These are phyloP conservation scores for Anadara kagoshimensis DNA, from an alignment of 1,140 invertebrate genomes.

Conservation along the genomic window DNA sequence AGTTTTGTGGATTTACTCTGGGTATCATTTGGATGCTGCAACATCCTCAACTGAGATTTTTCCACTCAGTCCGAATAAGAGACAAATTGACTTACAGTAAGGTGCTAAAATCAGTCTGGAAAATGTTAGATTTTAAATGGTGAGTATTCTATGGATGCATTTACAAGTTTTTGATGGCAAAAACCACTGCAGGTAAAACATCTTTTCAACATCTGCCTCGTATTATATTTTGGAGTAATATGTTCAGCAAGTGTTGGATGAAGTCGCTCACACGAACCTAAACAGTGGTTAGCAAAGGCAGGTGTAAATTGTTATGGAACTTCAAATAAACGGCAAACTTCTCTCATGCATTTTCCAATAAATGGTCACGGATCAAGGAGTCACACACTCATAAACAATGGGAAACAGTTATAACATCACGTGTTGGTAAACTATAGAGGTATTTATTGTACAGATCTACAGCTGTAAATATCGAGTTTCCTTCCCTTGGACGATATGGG, in stretches of 20 bases:
- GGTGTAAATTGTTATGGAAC: constrained; percentile 29
- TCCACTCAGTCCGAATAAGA: too few relatives aligned
- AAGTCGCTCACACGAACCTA: constrained; percentile 34
- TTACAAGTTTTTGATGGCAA: constrained; percentile 9
- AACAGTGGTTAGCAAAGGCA: constrained; percentile 30
- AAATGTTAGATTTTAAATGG: constrained; percentile 6
- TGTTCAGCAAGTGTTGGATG: constrained; percentile 24
- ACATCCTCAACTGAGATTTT: neutral
- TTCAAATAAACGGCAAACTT: constrained; percentile 14
- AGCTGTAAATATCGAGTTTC: constrained; percentile 22
- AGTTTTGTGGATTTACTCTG: too few relatives aligned
- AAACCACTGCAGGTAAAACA: constrained; percentile 6
- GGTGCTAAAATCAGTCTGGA: constrained; percentile 17
- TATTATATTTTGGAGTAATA: constrained; percentile 19
- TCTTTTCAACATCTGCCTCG: constrained; percentile 15
- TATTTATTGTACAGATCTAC: constrained; percentile 28
- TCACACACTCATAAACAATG: constrained; percentile 23
- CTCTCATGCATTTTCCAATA: constrained; percentile 12
- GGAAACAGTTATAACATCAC: constrained; percentile 28
- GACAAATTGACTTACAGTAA: neutral
- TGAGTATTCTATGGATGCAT: constrained; percentile 11
- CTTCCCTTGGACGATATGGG: constrained; percentile 8
- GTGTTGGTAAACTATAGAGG: constrained; percentile 13
- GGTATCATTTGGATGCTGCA: neutral
- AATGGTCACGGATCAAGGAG: constrained; percentile 35